These are phyloP conservation scores for Catalaphyllia jardinei DNA, from an alignment of 64 coral and sea anemone species.

Conservation along the genomic window DNA sequence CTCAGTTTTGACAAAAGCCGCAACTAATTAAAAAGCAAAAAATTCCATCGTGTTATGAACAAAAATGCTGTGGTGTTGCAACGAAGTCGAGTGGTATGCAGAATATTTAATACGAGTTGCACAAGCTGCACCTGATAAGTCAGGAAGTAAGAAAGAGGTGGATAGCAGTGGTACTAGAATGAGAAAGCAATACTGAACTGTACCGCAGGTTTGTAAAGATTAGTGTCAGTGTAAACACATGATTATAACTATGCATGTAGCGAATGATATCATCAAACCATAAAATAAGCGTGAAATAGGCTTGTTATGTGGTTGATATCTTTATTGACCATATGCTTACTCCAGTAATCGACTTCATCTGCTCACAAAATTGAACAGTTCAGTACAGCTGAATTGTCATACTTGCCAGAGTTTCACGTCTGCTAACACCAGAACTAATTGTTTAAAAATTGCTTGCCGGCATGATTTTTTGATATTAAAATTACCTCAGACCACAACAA, in stretches of 20 bases:
- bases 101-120: constrained; percentile 1
- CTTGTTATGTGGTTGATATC: neutral
- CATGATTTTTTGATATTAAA: too few species aligned
- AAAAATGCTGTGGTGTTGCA: neutral
- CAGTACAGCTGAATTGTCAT: too few species aligned
- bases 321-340: too few species aligned
- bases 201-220: neutral
- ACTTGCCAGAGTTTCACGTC: too few species aligned
- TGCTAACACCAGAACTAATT: too few species aligned
- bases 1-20: neutral
- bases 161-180: neutral
- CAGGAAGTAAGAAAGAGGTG: neutral
- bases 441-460: too few species aligned
- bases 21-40: constrained; percentile 16
- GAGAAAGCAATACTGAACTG: neutral
- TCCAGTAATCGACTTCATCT: too few species aligned
- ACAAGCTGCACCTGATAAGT: neutral
- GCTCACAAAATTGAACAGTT: too few species aligned
- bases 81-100: neutral
- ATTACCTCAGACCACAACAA: too few species aligned
- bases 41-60: neutral
- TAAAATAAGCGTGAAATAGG: neutral
- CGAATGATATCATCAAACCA: neutral
- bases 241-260: neutral
- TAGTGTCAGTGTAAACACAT: too few species aligned